Evolutionary conservation across 2,888 invertebrate species (phyloP).

Genomic region (Unio pictorum): DNA sequence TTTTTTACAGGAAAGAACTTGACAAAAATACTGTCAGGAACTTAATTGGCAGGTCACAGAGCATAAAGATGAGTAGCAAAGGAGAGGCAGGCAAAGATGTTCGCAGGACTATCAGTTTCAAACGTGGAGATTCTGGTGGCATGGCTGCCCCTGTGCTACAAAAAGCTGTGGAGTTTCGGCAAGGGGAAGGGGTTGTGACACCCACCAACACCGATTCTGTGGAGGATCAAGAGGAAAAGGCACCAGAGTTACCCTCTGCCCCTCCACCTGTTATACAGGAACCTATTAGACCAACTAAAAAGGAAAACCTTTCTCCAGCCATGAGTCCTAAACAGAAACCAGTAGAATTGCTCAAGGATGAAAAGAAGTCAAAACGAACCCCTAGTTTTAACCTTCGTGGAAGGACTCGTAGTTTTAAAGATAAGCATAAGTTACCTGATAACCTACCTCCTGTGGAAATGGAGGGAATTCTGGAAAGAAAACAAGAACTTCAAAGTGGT

Average conservation of each 20-base stretch:
- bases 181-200: slow-evolving; percentile 44
- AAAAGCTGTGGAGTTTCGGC: slow-evolving; percentile 58
- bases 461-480: slow-evolving; percentile 91
- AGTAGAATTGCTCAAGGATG: slow-evolving; percentile 62
- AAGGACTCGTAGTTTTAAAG: slow-evolving; percentile 86
- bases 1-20: slow-evolving; percentile 29
- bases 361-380: slow-evolving; percentile 88
- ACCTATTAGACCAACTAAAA: slow-evolving; percentile 41
- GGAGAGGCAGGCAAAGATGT: slow-evolving; percentile 43
- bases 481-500: slow-evolving; percentile 93
- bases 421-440: slow-evolving; percentile 65
- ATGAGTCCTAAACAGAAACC: slow-evolving; percentile 53
- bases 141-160: slow-evolving; percentile 43
- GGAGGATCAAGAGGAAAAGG: slow-evolving; percentile 25
- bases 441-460: slow-evolving; percentile 90
- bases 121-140: slow-evolving; percentile 37
- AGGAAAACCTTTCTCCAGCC: slow-evolving; percentile 50
- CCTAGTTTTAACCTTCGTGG: slow-evolving; percentile 95
- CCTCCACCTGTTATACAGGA: slow-evolving; percentile 39
- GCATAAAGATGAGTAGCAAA: slow-evolving; percentile 50
- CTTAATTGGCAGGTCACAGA: slow-evolving; percentile 58
- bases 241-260: slow-evolving; percentile 43
- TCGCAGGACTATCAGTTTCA: slow-evolving; percentile 59
- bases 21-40: slow-evolving; percentile 57
- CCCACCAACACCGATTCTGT: slow-evolving; percentile 16